Base-by-base conservation (phyloP, 2,797 vertebrate genomes). In the Amazonetta brasiliensis region DNA sequence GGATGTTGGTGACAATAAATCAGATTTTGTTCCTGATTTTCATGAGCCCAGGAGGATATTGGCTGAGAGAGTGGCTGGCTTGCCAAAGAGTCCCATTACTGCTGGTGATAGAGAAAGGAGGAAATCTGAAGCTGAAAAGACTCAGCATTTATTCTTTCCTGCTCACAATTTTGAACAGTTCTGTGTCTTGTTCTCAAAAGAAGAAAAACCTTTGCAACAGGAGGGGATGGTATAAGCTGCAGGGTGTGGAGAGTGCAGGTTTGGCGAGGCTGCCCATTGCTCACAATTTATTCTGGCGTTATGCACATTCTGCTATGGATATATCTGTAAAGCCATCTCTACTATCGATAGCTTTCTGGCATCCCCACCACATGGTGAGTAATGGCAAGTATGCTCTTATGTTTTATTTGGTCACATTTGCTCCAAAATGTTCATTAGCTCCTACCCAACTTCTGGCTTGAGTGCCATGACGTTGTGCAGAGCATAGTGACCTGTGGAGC, bases 401-500 rank as follows among this genome's bases (percentile, higher is more conserved):
- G 11, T 72, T 82, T 72, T 63, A 52, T 85, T 68, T 67, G 39
- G 46, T 39, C 31, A 33, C 9, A 26, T 56, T 79, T 43, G 11
- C 22, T 83, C 66, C 11, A 22, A 46, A 86, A 17, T 54, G 48
- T 12, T 79, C 21, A 21, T 33, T 43, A 54, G 33, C 13, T 72
- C 50, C 37, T 68, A 25, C 17, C 30, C 6, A 25, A 13, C 17
- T 60, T 68, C 9, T 67, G 0, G 19, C 46, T 73, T 50, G 28
- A 33, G 74, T 81, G n/a, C 56, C 7, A 1, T 22, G 22, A 15
- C 23, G 6, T 19, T 67, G n/a, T 73, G 56, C 9, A 12, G 8
- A 68, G 18, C 1, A 0, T 19, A 88, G 26, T 19, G 21, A 62
- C 23, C 12, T 56, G 0, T 37, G n/a, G 33, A 86, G 8, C 33